Evolutionary conservation across 2,888 invertebrate species (phyloP), one percentile per base, ranked within the genome.

Genomic region (Pterostichus niger): DNA sequence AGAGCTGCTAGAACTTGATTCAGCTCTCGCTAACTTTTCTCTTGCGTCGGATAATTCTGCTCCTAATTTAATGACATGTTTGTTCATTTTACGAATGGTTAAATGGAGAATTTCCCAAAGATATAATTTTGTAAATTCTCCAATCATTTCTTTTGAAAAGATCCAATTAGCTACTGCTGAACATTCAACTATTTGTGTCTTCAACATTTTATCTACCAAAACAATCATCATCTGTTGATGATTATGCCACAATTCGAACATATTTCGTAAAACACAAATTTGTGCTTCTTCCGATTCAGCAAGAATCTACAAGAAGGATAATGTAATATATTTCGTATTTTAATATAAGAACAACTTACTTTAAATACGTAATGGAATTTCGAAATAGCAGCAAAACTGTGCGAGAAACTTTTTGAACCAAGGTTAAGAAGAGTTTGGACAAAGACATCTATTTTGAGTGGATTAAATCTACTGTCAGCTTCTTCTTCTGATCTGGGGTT

Each of bases 161-260:
- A 99, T 95, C 99, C 99, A 99, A 86, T 97, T 98, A 68, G 99
- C 98, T 11, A 99, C 98, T 0, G 98, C 96, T 81, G 97, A 96
- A 89, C 98, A 98, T 89, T 99, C 98, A 77, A 99, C 96, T 79
- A 99, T 96, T 90, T 98, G 98, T 31, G 98, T 98, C 91, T 99
- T 99, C 54, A 99, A 92, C 92, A 99, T 94, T 91, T 99, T 99
- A 91, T 99, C 99, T 3, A 98, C 96, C 4, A 99, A 91, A 7
- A 99, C 97, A 84, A 96, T 95, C 92, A 99, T 95, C 97, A 99
- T 99, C 92, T 99, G 99, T 86, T 97, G 96, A 90, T 99, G 98
- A 85, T 95, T 93, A 87, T 94, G 94, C 99, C 99, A 99, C n/a
- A 99, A 91, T 88, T 98, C 97, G 91, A 96, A 98, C 88, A 99